phyloP scores from a whole-genome alignment of 2,797 vertebrate species.

The Pachyuromys duprasi region DNA sequence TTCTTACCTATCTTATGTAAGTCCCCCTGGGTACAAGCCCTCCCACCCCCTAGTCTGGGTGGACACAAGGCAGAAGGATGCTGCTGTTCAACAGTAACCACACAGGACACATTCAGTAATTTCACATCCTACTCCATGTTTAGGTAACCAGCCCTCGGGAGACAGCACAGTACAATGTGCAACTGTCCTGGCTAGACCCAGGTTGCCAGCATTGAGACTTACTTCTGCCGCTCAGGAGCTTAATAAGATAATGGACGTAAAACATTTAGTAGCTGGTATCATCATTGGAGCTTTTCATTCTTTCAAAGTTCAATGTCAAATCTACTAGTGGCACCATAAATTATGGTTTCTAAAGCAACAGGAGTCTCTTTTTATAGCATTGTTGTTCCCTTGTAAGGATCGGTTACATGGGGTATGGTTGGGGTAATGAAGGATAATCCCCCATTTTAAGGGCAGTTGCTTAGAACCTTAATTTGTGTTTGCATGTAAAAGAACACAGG shows the following conservation, averaged over 20 bases:
- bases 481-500: not conserved
- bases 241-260: constrained; percentile 49
- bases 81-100: not conserved
- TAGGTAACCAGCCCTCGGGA: not conserved
- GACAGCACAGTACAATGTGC: not conserved
- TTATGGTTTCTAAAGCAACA: not conserved
- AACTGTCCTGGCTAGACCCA: not conserved
- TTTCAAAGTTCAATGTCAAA: constrained; percentile 29
- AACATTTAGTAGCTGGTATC: not conserved
- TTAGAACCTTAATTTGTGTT: not conserved
- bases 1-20: not conserved
- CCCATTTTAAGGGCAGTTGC: not conserved
- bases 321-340: not conserved
- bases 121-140: not conserved
- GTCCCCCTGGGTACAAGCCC: no score
- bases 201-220: not conserved
- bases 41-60: not conserved
- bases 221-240: not conserved
- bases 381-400: not conserved
- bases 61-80: not conserved
- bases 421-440: not conserved
- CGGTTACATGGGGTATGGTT: not conserved
- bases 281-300: not conserved
- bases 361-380: not conserved
- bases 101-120: not conserved